Percentiles rank a stretch among this genome's conserved stretches.
Conservation (phyloP, 2,797 vertebrate species). For the Pipistrellus nathusii region DNA sequence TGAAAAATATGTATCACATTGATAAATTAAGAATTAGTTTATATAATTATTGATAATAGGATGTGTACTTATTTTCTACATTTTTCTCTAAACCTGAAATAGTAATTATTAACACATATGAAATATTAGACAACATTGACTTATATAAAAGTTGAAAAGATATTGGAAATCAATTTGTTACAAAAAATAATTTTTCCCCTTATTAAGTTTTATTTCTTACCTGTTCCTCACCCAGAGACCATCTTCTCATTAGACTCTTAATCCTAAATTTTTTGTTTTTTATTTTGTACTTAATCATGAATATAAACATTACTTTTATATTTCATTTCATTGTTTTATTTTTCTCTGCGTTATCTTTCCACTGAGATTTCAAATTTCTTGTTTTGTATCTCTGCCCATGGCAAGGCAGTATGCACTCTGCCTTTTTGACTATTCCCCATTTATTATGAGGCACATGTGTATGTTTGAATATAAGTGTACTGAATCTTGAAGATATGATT, state of each 20-base stretch:
- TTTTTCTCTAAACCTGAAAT: neutral
- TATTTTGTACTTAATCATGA: neutral
- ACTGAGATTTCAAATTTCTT: neutral
- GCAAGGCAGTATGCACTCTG: neutral
- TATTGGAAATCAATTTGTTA: neutral
- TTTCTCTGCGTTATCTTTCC: neutral
- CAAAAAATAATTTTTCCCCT: neutral
- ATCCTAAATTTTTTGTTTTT: neutral
- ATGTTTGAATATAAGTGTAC: neutral
- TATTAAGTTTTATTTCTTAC: neutral
- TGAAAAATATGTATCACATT: neutral
- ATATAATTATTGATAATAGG: neutral
- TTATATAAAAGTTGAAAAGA: neutral
- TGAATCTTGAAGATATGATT: neutral
- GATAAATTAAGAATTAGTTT: neutral
- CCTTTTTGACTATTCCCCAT: neutral
- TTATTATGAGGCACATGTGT: neutral
- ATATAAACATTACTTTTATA: neutral
- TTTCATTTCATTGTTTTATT: neutral
- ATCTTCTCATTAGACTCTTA: neutral
- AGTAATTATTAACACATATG: neutral
- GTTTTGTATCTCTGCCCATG: neutral
- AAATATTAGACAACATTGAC: neutral
- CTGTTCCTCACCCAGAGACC: neutral
- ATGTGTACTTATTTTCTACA: neutral